Evolutionary conservation across 2,113 vertebrate species (phyloP), one percentile per base, ranked within the genome.

Genomic region (Eclectus roratus): DNA sequence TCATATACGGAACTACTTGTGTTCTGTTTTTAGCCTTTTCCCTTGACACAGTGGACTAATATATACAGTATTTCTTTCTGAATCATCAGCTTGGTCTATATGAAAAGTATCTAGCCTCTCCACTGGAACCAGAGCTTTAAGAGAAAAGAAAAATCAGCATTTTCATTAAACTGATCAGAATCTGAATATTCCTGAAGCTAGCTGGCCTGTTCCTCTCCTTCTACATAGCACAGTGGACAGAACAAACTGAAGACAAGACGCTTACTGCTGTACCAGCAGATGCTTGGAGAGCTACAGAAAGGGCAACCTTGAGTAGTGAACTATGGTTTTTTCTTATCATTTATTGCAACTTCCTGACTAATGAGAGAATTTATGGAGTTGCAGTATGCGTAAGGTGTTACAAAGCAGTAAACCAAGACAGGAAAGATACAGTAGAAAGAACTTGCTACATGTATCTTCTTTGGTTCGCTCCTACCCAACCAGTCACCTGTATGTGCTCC

Each of bases 221-320:
- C 20, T 15, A 1, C 4, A 2, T 3, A 56, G 70, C 50, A 74
- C 50, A 46, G 35, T 2, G 17, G 33, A 43, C 73, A 52, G 23
- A 80, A 35, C 17, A 31, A 27, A 31, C 0, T 37, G 29, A 56
- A 70, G 43, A 44, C 0, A 0, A 9, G 25, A 52, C 46, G 44
- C 16, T 37, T 50, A 17, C 14, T 17, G 39, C 5, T 53, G 43
- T 31, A 41, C 70, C 53, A 80, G n/a, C 16, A 61, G 33, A 18
- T 13, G 27, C n/a, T 13, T 56, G 37, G 31, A 86, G 25, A 91
- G 52, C 60, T 88, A 58, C 29, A 76, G 39, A 41, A 83, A 64
- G 17, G 4, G 29, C 64, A 64, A 71, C 29, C 24, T 12, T 70
- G 55, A 39, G 91, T 70, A 68, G 68, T 5, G 4, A 85, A 33